Percentiles rank a stretch among this genome's conserved stretches.
These are phyloP conservation scores for Mythimna lalbum DNA, from an alignment of 2,888 invertebrate genomes.

Conservation along the genomic window DNA sequence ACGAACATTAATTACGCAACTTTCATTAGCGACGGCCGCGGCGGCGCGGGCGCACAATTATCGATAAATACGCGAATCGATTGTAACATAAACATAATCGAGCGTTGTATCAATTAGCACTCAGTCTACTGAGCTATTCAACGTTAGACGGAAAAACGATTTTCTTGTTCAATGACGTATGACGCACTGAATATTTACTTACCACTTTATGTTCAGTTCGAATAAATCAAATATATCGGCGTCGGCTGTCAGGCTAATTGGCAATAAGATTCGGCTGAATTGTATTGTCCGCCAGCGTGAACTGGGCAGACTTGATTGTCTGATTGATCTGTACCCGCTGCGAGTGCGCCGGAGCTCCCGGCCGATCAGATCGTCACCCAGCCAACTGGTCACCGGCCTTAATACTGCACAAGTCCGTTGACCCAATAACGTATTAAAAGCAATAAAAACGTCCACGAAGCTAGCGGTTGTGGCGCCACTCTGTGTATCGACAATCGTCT, in stretches of 20 bases:
- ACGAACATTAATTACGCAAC: constrained; percentile 43
- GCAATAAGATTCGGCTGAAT: constrained; percentile 3
- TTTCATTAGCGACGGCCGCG: constrained; percentile 39
- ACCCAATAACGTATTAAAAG: constrained; percentile 67
- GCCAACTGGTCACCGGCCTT: constrained; percentile 54
- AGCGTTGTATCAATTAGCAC: constrained; percentile 47
- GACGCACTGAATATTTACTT: constrained; percentile 14
- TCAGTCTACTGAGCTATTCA: constrained; percentile 26
- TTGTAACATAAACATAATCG: constrained; percentile 49
- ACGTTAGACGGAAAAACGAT: constrained; percentile 25
- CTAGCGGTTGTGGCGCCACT: constrained; percentile 69
- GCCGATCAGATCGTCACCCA: constrained; percentile 18
- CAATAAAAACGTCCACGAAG: constrained; percentile 48
- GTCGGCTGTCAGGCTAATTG: constrained; percentile 10
- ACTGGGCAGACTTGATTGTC: constrained; percentile 33
- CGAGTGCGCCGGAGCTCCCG: constrained; percentile 3
- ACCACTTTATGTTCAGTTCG: background rate
- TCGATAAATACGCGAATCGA: constrained; percentile 43
- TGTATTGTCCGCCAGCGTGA: constrained; percentile 5
- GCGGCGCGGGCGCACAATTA: constrained; percentile 29
- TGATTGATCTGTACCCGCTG: constrained; percentile 36
- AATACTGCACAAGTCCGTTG: constrained; percentile 63
- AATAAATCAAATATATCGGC: background rate
- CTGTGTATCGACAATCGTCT: constrained; percentile 47
- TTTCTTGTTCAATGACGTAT: constrained; percentile 29